Evolutionary conservation across 2,113 vertebrate species (phyloP).

Genomic region (Megaceryle maxima): DNA sequence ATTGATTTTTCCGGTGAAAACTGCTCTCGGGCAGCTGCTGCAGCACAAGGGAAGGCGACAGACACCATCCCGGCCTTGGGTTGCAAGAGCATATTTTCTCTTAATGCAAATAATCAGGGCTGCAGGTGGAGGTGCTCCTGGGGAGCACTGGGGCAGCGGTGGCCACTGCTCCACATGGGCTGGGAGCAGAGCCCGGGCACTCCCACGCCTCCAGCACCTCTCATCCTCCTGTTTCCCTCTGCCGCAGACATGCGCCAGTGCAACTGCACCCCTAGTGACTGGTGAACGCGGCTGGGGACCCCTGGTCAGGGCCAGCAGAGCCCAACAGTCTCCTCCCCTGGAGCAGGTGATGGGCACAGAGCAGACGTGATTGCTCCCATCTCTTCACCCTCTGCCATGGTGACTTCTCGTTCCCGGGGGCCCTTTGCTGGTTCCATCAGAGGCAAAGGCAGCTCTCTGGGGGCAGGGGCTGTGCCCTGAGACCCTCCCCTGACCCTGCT

Average conservation of each 20-base stretch:
- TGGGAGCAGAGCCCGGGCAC: not conserved
- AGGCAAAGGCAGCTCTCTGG: not conserved
- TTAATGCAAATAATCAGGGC: not conserved
- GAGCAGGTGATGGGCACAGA: not conserved
- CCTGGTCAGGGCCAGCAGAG: not conserved
- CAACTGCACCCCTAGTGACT: fast-evolving
- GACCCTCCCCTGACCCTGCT: not conserved
- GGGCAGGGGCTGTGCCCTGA: not conserved
- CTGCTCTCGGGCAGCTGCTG: not conserved
- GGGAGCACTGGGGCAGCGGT: fast-evolving
- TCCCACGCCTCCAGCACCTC: not conserved
- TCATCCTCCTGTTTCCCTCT: not conserved
- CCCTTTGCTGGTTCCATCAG: not conserved
- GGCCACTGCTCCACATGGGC: not conserved
- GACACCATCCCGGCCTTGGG: fast-evolving
- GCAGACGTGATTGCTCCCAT: not conserved
- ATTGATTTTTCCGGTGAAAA: not conserved
- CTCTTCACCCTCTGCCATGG: not conserved
- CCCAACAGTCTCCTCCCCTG: fast-evolving
- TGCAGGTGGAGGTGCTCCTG: not conserved
- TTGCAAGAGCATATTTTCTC: not conserved
- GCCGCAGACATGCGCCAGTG: fast-evolving
- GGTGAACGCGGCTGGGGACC: fast-evolving
- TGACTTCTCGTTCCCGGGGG: not conserved
- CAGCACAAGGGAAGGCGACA: not conserved